A percentile compares a stretch with the other conserved stretches of the same genome.
Evolutionary conservation across 2,797 vertebrate genomes (phyloP).

Genomic region (Urosaurus nigricauda): DNA sequence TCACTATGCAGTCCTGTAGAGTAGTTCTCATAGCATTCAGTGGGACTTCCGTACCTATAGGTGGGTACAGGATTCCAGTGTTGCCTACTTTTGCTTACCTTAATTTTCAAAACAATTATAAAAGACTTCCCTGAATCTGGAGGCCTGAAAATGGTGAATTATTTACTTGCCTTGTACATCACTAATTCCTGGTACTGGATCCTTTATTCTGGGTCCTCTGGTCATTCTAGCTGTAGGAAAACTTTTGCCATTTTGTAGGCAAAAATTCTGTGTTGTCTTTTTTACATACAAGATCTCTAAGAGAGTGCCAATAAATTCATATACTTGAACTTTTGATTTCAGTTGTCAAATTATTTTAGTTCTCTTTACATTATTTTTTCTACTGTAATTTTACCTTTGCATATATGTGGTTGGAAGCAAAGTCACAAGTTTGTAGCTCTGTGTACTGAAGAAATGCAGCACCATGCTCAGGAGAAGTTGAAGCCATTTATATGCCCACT

Average conservation of each 20-base stretch:
- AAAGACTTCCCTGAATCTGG: neutral
- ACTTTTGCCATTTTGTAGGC: slow-evolving; percentile 30
- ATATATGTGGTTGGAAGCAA: too few relatives aligned
- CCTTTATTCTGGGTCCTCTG: neutral
- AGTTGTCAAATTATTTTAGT: slow-evolving; percentile 35
- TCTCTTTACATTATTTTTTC: neutral
- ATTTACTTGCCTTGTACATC: slow-evolving; percentile 34
- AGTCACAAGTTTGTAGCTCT: neutral
- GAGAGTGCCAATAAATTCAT: slow-evolving; percentile 25
- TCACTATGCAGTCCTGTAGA: neutral
- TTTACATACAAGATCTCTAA: slow-evolving; percentile 2
- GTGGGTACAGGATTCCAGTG: neutral
- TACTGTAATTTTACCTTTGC: neutral
- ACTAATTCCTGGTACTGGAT: neutral
- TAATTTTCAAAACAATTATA: slow-evolving; percentile 29
- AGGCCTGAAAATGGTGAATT: slow-evolving; percentile 22
- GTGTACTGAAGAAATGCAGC: neutral
- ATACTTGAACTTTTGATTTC: slow-evolving; percentile 22
- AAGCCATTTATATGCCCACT: neutral
- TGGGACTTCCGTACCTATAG: neutral
- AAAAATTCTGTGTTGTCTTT: slow-evolving; percentile 15
- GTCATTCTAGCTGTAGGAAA: neutral
- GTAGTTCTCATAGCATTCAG: neutral
- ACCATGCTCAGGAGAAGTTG: neutral
- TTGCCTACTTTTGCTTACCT: slow-evolving; percentile 13